Conservation (phyloP, 2,113 vertebrate species). For the Montifringilla adamsi region DNA sequence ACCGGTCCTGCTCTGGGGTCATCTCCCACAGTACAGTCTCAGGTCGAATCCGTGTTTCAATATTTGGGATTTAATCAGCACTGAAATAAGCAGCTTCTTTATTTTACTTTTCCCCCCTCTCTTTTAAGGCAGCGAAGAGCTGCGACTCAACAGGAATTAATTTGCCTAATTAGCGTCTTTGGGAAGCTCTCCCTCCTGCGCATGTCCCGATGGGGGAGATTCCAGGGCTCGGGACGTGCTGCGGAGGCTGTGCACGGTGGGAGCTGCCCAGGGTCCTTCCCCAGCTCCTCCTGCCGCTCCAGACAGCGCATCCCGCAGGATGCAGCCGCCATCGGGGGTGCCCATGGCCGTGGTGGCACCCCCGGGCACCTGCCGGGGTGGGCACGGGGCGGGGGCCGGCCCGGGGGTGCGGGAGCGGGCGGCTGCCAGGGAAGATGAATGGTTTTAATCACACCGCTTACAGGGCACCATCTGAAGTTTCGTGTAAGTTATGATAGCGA, state of each 20-base stretch:
- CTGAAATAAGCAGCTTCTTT: background rate
- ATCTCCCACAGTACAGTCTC: background rate
- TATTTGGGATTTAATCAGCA: constrained; percentile 16
- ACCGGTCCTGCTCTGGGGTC: fast-evolving
- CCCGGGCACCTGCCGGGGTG: background rate
- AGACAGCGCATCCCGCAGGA: background rate
- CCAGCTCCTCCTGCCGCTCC: fast-evolving
- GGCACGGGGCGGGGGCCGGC: background rate
- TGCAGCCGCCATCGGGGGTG: fast-evolving
- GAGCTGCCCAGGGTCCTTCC: background rate
- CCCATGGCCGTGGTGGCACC: fast-evolving
- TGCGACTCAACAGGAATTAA: constrained; percentile 46
- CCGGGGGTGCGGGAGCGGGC: background rate
- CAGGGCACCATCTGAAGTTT: constrained; percentile 75
- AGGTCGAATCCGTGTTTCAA: background rate
- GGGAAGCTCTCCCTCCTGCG: background rate
- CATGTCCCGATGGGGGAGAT: background rate
- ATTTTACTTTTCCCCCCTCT: fast-evolving
- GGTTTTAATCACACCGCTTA: constrained; percentile 80
- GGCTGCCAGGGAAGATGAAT: constrained; percentile 78
- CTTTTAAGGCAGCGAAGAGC: background rate
- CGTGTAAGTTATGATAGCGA: constrained; percentile 79
- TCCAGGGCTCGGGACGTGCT: background rate
- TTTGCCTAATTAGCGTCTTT: constrained; percentile 51
- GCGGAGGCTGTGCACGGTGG: background rate